These are phyloP conservation scores for Drosophila differens DNA, from an alignment of 2,888 invertebrate species.

Conservation along the genomic window DNA sequence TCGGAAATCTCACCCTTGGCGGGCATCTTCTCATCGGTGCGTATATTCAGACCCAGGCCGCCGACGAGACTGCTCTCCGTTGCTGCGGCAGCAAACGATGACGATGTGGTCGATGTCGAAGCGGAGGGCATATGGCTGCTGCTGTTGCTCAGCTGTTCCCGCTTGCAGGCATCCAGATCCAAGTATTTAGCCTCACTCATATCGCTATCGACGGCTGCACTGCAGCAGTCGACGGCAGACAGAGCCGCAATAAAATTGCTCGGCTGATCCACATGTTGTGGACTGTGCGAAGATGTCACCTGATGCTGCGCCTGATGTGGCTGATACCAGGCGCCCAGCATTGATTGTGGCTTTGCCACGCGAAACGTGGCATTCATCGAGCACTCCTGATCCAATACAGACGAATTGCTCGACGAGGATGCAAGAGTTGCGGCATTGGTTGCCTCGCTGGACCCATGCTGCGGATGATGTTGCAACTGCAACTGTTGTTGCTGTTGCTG, in stretches of 20 bases:
- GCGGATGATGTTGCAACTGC: slow-evolving; percentile 45
- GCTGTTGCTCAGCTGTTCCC: slow-evolving; percentile 72
- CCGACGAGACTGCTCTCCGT: slow-evolving; percentile 83
- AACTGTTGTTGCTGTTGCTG: slow-evolving; percentile 48
- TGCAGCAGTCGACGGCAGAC: slow-evolving; percentile 79
- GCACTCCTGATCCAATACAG: slow-evolving; percentile 65
- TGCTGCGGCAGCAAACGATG: slow-evolving; percentile 83
- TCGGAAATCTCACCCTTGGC: slow-evolving; percentile 94
- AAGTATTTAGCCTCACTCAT: slow-evolving; percentile 83
- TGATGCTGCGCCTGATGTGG: slow-evolving; percentile 42
- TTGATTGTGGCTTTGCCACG: slow-evolving; percentile 52
- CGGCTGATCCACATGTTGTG: slow-evolving; percentile 57
- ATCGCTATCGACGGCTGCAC: slow-evolving; percentile 76
- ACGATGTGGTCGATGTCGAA: slow-evolving; percentile 78
- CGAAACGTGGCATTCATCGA: slow-evolving; percentile 73
- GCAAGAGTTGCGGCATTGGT: slow-evolving; percentile 80
- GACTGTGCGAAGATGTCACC: slow-evolving; percentile 36
- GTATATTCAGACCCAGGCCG: slow-evolving; percentile 89
- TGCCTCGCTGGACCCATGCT: slow-evolving; percentile 70
- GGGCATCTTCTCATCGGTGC: slow-evolving; percentile 95
- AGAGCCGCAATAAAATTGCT: slow-evolving; percentile 79
- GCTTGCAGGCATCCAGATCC: slow-evolving; percentile 84
- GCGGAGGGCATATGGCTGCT: slow-evolving; percentile 70
- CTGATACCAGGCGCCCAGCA: slow-evolving; percentile 62
- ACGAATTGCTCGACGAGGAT: slow-evolving; percentile 79